Evolutionary conservation across 2,888 invertebrate species (phyloP).

Genomic region (Meiosimyza platycephala): DNA sequence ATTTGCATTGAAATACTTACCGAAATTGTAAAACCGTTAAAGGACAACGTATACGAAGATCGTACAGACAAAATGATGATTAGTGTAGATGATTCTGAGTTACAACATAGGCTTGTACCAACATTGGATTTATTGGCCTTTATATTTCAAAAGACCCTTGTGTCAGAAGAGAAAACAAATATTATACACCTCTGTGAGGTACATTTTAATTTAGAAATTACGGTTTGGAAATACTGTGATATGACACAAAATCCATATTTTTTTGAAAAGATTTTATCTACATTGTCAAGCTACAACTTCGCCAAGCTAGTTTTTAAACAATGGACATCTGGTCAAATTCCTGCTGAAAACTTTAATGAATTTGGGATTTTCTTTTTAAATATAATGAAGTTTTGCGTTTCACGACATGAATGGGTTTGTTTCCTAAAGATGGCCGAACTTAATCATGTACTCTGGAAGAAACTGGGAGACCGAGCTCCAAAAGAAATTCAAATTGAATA

Average conservation of each 20-base stretch:
- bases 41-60: slow-evolving; percentile 69
- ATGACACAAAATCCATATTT: slow-evolving; percentile 64
- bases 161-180: slow-evolving; percentile 65
- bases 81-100: slow-evolving; percentile 68
- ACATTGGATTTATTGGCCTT: slow-evolving; percentile 71
- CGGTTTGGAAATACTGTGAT: slow-evolving; percentile 62
- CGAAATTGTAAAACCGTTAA: slow-evolving; percentile 72
- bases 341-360: slow-evolving; percentile 57
- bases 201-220: slow-evolving; percentile 59
- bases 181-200: slow-evolving; percentile 61
- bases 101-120: slow-evolving; percentile 70
- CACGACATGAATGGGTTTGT: slow-evolving; percentile 57
- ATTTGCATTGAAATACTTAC: slow-evolving; percentile 71
- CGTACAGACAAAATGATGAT: slow-evolving; percentile 52
- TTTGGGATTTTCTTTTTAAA: slow-evolving; percentile 65
- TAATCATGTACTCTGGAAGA: slow-evolving; percentile 67
- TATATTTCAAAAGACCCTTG: slow-evolving; percentile 69
- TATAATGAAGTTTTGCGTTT: slow-evolving; percentile 63
- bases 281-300: slow-evolving; percentile 58
- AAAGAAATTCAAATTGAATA: slow-evolving; percentile 62
- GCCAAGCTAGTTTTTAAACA: slow-evolving; percentile 62
- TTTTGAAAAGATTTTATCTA: slow-evolving; percentile 56
- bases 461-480: slow-evolving; percentile 60
- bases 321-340: slow-evolving; percentile 52
- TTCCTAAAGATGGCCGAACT: slow-evolving; percentile 66